phyloP scores from a whole-genome alignment of 53 echinoderm and acorn worm genomes.

The Echinarachnius parma region DNA sequence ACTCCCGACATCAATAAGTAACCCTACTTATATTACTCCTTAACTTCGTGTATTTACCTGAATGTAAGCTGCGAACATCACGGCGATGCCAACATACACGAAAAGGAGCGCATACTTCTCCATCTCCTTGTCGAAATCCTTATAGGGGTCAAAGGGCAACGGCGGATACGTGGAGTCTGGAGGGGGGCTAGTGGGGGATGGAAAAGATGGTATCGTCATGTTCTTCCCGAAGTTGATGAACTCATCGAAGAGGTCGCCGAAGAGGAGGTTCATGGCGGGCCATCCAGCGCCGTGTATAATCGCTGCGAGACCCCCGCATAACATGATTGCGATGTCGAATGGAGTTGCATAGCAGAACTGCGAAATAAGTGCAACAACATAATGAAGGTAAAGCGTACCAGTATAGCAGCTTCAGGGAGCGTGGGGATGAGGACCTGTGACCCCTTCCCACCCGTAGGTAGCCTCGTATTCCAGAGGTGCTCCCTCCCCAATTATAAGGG shows the following conservation, averaged over 20 bases:
- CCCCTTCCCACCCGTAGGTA: too few species aligned
- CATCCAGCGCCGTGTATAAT: constrained; percentile 70
- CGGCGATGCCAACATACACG: constrained; percentile 64
- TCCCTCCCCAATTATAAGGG: too few species aligned
- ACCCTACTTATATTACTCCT: too few species aligned
- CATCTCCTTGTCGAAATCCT: constrained; percentile 54
- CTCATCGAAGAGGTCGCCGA: constrained; percentile 66
- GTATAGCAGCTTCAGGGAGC: too few species aligned
- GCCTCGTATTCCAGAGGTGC: too few species aligned
- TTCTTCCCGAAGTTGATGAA: constrained; percentile 58
- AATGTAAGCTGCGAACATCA: constrained; percentile 54
- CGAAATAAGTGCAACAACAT: too few species aligned
- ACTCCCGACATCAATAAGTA: too few species aligned
- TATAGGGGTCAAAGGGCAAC: neutral
- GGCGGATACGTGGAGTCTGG: constrained; percentile 23
- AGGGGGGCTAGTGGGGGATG: neutral
- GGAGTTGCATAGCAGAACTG: constrained; percentile 68
- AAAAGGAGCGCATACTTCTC: constrained; percentile 63
- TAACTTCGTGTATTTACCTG: constrained; percentile 40
- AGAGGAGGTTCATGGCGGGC: constrained; percentile 71
- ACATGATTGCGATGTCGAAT: constrained; percentile 57
- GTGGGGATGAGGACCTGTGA: too few species aligned
- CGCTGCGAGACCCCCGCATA: constrained; percentile 59
- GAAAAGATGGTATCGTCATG: neutral
- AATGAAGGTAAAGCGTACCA: too few species aligned